Evolutionary conservation across 2,113 vertebrate genomes (phyloP).

Genomic region (Psettodes erumei): DNA sequence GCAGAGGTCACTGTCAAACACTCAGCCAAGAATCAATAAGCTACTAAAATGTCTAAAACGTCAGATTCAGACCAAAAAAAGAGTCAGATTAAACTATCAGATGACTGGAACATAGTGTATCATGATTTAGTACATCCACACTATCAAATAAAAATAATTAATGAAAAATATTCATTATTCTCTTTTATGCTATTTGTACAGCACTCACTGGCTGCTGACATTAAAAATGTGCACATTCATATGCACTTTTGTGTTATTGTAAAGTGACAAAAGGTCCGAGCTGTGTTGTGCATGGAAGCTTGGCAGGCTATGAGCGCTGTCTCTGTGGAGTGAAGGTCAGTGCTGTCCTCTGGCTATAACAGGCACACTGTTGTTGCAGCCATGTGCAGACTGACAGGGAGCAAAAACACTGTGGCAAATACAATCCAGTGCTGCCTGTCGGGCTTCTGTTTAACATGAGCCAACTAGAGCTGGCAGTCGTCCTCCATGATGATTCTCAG

Average conservation of each 20-base stretch:
- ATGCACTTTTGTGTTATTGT: conserved; percentile 32
- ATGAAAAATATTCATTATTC: conserved; percentile 5
- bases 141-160: neutral
- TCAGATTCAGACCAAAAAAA: conserved; percentile 23
- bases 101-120: neutral
- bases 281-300: conserved; percentile 29
- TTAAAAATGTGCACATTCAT: conserved; percentile 14
- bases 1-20: conserved; percentile 46
- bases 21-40: conserved; percentile 20
- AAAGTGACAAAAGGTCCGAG: conserved; percentile 45
- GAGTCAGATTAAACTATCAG: neutral
- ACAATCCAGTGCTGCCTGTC: conserved; percentile 50
- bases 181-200: conserved; percentile 3
- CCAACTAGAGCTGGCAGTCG: conserved; percentile 66
- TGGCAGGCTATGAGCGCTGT: conserved; percentile 47
- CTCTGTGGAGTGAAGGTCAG: conserved; percentile 76
- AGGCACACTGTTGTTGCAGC: conserved; percentile 57
- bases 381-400: conserved; percentile 67
- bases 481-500: conserved; percentile 57
- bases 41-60: neutral
- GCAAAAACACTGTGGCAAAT: conserved; percentile 52
- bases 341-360: conserved; percentile 72
- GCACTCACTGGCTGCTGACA: neutral
- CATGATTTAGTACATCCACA: neutral
- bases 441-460: conserved; percentile 51